These are phyloP conservation scores for Tiliacea citrago DNA, from an alignment of 2,888 invertebrate species.

Conservation along the genomic window DNA sequence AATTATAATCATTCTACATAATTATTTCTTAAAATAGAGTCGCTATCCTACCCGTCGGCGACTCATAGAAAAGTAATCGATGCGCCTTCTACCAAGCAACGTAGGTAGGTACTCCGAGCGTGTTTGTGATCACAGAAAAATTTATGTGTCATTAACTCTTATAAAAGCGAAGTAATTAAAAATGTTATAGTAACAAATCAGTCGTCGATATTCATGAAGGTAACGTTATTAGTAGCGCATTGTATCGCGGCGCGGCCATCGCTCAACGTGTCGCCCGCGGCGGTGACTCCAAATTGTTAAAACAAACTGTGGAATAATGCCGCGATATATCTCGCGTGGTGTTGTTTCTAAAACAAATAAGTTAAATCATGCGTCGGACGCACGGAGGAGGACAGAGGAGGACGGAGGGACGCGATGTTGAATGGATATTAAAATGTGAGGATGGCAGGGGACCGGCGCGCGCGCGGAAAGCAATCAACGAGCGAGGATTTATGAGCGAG, in stretches of 20 bases:
- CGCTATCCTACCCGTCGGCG: not conserved
- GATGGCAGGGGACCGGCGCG: conserved; percentile 69
- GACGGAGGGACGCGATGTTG: conserved; percentile 71
- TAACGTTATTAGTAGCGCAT: conserved; percentile 71
- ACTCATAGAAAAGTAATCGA: conserved; percentile 10
- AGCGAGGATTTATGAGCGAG: conserved; percentile 80
- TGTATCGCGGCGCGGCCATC: conserved; percentile 67
- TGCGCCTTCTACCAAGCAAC: conserved; percentile 29
- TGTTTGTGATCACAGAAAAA: conserved; percentile 47
- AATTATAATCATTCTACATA: conserved; percentile 26
- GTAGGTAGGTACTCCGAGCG: conserved; percentile 2
- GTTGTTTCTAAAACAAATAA: conserved; percentile 85
- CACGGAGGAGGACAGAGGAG: conserved; percentile 48
- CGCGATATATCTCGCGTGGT: conserved; percentile 82
- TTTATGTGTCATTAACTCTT: conserved; percentile 58
- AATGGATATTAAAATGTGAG: conserved; percentile 79
- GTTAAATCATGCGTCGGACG: conserved; percentile 79
- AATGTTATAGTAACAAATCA: conserved; percentile 72
- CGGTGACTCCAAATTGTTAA: conserved; percentile 73
- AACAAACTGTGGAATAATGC: conserved; percentile 81
- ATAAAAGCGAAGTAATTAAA: conserved; percentile 72
- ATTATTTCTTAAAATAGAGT: not conserved
- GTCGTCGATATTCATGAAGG: conserved; percentile 71
- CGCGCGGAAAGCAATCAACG: conserved; percentile 83
- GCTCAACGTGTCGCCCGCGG: conserved; percentile 75